Evolutionary conservation across 2,888 invertebrate genomes (phyloP).

Genomic region (Odontocerum albicorne): DNA sequence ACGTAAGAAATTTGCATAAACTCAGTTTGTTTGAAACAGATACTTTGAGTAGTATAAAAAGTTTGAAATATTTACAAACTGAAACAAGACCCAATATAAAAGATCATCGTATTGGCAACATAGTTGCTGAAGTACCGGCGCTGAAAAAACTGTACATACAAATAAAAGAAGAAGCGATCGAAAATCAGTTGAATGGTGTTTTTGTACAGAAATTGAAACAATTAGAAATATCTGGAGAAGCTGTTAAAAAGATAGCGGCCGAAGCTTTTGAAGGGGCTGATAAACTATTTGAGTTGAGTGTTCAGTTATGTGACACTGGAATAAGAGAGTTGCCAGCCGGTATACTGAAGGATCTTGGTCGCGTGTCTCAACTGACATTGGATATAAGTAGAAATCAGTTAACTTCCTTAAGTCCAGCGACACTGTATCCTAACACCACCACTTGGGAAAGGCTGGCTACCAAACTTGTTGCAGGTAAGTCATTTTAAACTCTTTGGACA

Average conservation of each 20-base stretch:
- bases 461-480: constrained; percentile 76
- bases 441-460: constrained; percentile 88
- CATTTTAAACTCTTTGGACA: no score
- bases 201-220: constrained; percentile 79
- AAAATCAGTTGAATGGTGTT: constrained; percentile 73
- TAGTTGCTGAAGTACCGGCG: constrained; percentile 71
- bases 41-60: constrained; percentile 70
- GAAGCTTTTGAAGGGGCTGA: constrained; percentile 77
- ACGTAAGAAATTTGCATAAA: constrained; percentile 71
- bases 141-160: constrained; percentile 75
- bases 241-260: constrained; percentile 72
- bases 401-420: constrained; percentile 76
- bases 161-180: constrained; percentile 72
- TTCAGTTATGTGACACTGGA: constrained; percentile 76
- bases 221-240: constrained; percentile 76
- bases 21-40: constrained; percentile 75
- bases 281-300: constrained; percentile 72
- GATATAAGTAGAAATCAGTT: constrained; percentile 83
- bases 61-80: constrained; percentile 69
- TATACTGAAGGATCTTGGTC: constrained; percentile 74
- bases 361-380: constrained; percentile 77
- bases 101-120: constrained; percentile 70
- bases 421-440: constrained; percentile 84
- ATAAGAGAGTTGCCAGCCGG: constrained; percentile 79
- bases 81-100: constrained; percentile 77